Base-by-base conservation (phyloP, 2,113 vertebrate species). In the Nothoprocta pentlandii region DNA sequence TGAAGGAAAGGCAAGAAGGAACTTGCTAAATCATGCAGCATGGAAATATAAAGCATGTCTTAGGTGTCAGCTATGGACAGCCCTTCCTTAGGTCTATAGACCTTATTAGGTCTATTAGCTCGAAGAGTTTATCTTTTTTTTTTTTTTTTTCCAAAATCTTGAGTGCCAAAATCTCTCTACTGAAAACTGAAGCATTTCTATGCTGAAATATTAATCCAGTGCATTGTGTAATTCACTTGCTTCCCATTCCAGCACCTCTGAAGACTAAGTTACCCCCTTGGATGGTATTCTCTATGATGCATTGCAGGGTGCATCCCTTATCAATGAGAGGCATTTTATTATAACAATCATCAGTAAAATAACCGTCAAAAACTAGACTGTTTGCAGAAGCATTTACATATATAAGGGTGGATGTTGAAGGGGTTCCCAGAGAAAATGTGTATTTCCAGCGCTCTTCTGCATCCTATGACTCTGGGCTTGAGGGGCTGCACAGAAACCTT, bases 161-260 rank as follows among this genome's bases (percentile, higher is more conserved):
- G 59, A 56, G 8, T 11, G 16, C 39, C n/a, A 44, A 44, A 64
- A 28, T 69, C 41, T 54, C 79, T 80, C 47, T 59, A 26, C 46
- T 71, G 42, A 49, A 88, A 85, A 54, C 14, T 0, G n/a, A 80
- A 68, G 66, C 3, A 56, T 74, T 89, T 87, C 44, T 62, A 10
- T 42, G 26, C 10, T 7, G 16, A 28, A 51, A 16, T 47, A 16
- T 61, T 56, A 77, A 0, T 3, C 2, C 1, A 3, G 44, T 42
- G 41, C 32, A 36, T 39, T 41, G 16, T 69, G 23, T 54, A 16
- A 36, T n/a, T 66, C 4, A 1, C 41, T 4, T 44, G n/a, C n/a
- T 44, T 42, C 42, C 16, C 42, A 12, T 76, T 17, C 13, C 39
- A 39, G 47, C 21, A 12, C 67, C 79, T 58, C 86, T 42, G 20